These are phyloP conservation scores for Troides aeacus DNA, from an alignment of 2,888 invertebrate species.

Conservation along the genomic window DNA sequence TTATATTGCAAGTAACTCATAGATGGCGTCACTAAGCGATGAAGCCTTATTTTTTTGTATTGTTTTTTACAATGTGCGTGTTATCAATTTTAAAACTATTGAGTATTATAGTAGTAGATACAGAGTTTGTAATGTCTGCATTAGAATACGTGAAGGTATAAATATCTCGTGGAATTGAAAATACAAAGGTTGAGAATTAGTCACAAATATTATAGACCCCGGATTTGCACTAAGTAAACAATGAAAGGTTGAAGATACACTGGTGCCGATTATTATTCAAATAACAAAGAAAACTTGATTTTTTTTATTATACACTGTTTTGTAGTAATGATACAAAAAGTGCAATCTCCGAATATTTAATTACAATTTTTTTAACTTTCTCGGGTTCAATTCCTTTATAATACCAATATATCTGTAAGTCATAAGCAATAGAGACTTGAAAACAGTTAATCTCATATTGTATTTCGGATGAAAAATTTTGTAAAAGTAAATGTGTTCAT, in stretches of 20 bases:
- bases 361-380: no score
- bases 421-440: no score
- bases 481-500: no score
- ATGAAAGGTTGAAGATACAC: slow-evolving; percentile 23
- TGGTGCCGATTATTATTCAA: slow-evolving; percentile 1
- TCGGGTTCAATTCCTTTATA: no score
- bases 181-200: slow-evolving; percentile 28
- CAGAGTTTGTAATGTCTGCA: slow-evolving; percentile 12
- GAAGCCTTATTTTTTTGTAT: slow-evolving; percentile 22
- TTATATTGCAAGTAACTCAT: slow-evolving; percentile 11
- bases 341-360: neutral
- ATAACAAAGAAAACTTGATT: neutral
- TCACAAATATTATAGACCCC: slow-evolving; percentile 29
- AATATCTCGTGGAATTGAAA: slow-evolving; percentile 26
- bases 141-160: slow-evolving; percentile 8
- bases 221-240: slow-evolving; percentile 27
- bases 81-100: slow-evolving; percentile 22
- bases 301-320: neutral
- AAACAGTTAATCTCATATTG: no score
- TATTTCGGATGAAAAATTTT: no score
- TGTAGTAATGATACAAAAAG: neutral
- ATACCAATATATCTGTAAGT: no score
- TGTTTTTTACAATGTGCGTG: slow-evolving; percentile 5
- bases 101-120: slow-evolving; percentile 3
- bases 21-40: slow-evolving; percentile 21